phyloP scores from a whole-genome alignment of 2,888 invertebrate species.

The Drosophila rellima region DNA sequence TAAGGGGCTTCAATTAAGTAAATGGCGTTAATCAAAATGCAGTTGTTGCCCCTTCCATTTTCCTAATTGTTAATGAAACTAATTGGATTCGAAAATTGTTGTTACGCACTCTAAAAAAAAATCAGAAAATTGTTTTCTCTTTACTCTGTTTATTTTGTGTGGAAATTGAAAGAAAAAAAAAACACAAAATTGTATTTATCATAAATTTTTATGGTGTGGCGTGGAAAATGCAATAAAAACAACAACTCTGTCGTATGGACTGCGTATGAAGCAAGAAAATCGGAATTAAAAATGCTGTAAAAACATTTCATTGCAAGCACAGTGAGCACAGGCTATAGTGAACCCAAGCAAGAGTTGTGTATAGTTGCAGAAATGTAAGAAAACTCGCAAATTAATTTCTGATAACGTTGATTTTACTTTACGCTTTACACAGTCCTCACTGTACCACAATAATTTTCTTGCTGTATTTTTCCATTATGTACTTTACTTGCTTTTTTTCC shows the following conservation, averaged over 20 bases:
- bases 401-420: not conserved
- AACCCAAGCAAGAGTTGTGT: not conserved
- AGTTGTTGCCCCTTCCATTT: slow-evolving; percentile 9
- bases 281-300: slow-evolving; percentile 54
- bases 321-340: slow-evolving; percentile 22
- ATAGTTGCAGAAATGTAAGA: not conserved
- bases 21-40: slow-evolving; percentile 28
- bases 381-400: not conserved
- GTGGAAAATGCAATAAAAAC: slow-evolving; percentile 49
- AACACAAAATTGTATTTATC: slow-evolving; percentile 47
- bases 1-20: slow-evolving; percentile 66
- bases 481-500: slow-evolving; percentile 38
- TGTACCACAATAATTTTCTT: slow-evolving; percentile 37
- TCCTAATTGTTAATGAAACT: slow-evolving; percentile 61
- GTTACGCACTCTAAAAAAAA: slow-evolving; percentile 34
- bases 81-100: slow-evolving; percentile 66
- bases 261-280: slow-evolving; percentile 34
- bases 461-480: slow-evolving; percentile 45
- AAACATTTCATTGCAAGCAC: slow-evolving; percentile 47
- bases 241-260: slow-evolving; percentile 14
- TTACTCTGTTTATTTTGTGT: slow-evolving; percentile 27
- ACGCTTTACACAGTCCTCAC: slow-evolving; percentile 9
- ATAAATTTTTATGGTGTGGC: slow-evolving; percentile 54
- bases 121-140: slow-evolving; percentile 37
- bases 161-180: slow-evolving; percentile 22